Conservation (phyloP, 2,797 vertebrate species). For the Ptychobarbus kaznakovi region DNA sequence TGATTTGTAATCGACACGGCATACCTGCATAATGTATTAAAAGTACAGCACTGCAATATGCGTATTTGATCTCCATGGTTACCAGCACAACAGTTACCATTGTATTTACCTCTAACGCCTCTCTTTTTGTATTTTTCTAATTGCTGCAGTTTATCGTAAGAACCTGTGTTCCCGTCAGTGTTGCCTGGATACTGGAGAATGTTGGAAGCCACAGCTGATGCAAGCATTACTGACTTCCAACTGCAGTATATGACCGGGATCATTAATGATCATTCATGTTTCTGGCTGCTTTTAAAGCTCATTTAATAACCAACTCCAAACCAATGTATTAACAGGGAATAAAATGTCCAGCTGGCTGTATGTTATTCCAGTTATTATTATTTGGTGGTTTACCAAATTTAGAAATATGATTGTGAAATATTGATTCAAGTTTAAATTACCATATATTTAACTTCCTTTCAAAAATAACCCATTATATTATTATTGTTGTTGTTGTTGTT, state of each 20-base stretch:
- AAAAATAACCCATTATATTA: too few species aligned
- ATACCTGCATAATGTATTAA: constrained; percentile 9
- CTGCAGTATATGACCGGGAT: constrained; percentile 5
- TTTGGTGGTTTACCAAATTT: too few species aligned
- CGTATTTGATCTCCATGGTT: constrained; percentile 23
- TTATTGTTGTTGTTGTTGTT: too few species aligned
- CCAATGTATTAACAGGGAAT: neutral
- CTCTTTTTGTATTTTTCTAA: constrained; percentile 42
- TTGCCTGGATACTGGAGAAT: constrained; percentile 36
- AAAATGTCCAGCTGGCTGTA: neutral
- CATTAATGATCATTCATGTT: neutral
- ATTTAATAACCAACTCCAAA: constrained; percentile 2
- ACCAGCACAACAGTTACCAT: constrained; percentile 5
- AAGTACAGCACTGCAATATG: neutral
- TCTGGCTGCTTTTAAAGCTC: constrained; percentile 13
- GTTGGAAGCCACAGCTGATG: constrained; percentile 3
- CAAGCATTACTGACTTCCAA: constrained; percentile 9
- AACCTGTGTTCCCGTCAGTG: constrained; percentile 26
- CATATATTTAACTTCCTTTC: neutral
- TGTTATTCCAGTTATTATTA: neutral
- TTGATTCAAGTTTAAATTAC: neutral
- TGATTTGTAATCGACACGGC: neutral
- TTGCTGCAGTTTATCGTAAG: constrained; percentile 34
- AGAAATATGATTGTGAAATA: neutral
- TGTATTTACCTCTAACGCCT: neutral